phyloP scores from a whole-genome alignment of 2,113 vertebrate genomes.

The Oxygymnocypris stewartii region DNA sequence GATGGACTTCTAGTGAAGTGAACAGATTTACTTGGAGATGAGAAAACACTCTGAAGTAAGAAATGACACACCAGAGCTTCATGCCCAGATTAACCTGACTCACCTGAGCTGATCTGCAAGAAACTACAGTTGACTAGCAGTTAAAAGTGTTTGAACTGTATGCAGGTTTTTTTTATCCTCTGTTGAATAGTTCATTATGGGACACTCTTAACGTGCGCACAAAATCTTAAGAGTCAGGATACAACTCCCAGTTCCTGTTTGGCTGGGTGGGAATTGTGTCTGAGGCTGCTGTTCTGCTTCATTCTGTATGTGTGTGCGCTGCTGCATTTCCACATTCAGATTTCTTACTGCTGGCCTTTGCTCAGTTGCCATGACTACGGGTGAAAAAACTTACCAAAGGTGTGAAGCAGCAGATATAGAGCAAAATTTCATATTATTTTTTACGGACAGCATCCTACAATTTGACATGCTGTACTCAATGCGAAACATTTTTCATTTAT shows the following conservation, averaged over 20 bases:
- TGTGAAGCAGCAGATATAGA: constrained; percentile 28
- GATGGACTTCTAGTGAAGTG: neutral
- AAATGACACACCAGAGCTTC: neutral
- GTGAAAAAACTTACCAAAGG: constrained; percentile 28
- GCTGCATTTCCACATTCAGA: neutral
- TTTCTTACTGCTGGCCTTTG: constrained; percentile 39
- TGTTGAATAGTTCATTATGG: neutral
- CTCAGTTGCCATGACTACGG: constrained; percentile 50
- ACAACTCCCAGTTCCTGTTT: constrained; percentile 47
- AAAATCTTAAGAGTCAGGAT: neutral
- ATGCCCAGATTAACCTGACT: neutral
- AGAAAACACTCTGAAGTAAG: too few relatives aligned
- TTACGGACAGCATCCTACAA: neutral
- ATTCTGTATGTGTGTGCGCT: constrained; percentile 21
- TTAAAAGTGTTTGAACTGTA: neutral
- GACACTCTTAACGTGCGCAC: neutral
- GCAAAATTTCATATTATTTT: neutral
- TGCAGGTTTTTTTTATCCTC: neutral
- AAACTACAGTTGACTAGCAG: neutral
- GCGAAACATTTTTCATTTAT: neutral
- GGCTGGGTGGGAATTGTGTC: constrained; percentile 23
- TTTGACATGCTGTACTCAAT: neutral
- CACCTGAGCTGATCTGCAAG: neutral
- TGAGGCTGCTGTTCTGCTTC: neutral
- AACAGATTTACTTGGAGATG: neutral